These are phyloP conservation scores for Corydoras maculifer DNA, from an alignment of 2,113 vertebrate genomes.

Conservation along the genomic window DNA sequence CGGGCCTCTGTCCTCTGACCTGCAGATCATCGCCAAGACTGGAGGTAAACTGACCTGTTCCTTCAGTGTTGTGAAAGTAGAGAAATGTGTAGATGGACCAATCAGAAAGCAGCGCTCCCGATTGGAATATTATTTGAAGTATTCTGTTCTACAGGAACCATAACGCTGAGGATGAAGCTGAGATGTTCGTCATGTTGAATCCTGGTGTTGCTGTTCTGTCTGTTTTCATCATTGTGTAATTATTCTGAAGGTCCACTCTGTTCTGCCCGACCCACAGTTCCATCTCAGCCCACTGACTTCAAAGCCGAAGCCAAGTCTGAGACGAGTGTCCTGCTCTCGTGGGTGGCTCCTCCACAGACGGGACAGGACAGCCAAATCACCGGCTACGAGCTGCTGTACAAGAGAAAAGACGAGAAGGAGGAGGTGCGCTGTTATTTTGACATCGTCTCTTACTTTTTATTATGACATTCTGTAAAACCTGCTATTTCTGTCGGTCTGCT, in stretches of 20 bases:
- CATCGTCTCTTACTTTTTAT: too few relatives aligned
- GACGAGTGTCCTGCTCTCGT: conserved; percentile 91
- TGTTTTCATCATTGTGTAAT: too few relatives aligned
- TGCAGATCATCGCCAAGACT: conserved; percentile 96
- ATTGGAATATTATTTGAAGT: too few relatives aligned
- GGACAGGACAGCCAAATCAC: conserved; percentile 87
- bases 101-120: too few relatives aligned
- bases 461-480: too few relatives aligned
- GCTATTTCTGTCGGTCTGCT: not conserved
- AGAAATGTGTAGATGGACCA: too few relatives aligned
- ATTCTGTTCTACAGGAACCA: too few relatives aligned
- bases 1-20: conserved; percentile 89
- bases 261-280: conserved; percentile 64
- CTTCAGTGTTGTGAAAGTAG: too few relatives aligned
- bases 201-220: too few relatives aligned
- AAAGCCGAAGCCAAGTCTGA: conserved; percentile 96
- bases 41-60: conserved; percentile 69
- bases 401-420: conserved; percentile 87
- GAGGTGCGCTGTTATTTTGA: conserved; percentile 66
- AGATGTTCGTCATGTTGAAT: too few relatives aligned
- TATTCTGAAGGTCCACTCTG: not conserved
- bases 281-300: conserved; percentile 90
- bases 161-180: too few relatives aligned
- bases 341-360: conserved; percentile 79
- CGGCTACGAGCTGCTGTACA: conserved; percentile 90